Evolutionary conservation across 2,888 invertebrate species (phyloP).

Genomic region (Drosophila eohydei): DNA sequence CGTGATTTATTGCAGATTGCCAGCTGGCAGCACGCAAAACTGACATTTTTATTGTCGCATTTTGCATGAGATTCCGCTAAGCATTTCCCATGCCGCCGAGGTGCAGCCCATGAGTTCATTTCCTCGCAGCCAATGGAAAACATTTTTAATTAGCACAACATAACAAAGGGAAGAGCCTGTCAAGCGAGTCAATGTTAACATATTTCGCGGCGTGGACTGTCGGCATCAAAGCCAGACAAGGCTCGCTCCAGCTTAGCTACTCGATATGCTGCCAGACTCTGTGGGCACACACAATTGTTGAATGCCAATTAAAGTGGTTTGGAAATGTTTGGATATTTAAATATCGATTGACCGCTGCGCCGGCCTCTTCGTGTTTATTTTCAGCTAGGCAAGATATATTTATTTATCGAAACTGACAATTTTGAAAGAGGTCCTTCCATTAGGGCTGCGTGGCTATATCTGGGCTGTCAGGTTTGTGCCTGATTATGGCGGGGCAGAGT

Average conservation of each 20-base stretch:
- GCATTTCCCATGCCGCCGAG: not conserved
- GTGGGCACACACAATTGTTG: no score
- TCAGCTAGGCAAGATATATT: conserved; percentile 4
- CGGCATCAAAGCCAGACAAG: no score
- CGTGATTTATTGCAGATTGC: conserved; percentile 58
- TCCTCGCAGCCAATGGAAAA: not conserved
- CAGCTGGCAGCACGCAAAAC: conserved; percentile 53
- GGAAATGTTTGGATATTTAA: not conserved
- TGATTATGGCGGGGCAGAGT: conserved; percentile 21
- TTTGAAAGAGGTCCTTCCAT: conserved; percentile 14
- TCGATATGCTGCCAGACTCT: no score
- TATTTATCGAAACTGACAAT: conserved; percentile 8
- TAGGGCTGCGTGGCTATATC: conserved; percentile 5
- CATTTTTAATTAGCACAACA: conserved; percentile 2
- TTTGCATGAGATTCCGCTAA: conserved; percentile 36
- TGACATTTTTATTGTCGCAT: conserved; percentile 64
- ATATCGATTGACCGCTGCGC: conserved; percentile 4
- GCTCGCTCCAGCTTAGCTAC: no score
- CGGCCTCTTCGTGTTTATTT: not conserved
- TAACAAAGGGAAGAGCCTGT: no score
- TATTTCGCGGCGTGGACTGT: no score
- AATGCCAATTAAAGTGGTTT: no score
- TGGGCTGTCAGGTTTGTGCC: not conserved
- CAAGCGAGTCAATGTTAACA: no score
- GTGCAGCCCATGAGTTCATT: conserved; percentile 13